These are phyloP conservation scores for Orthosia cruda DNA, from an alignment of 2,888 invertebrate genomes.

Conservation along the genomic window DNA sequence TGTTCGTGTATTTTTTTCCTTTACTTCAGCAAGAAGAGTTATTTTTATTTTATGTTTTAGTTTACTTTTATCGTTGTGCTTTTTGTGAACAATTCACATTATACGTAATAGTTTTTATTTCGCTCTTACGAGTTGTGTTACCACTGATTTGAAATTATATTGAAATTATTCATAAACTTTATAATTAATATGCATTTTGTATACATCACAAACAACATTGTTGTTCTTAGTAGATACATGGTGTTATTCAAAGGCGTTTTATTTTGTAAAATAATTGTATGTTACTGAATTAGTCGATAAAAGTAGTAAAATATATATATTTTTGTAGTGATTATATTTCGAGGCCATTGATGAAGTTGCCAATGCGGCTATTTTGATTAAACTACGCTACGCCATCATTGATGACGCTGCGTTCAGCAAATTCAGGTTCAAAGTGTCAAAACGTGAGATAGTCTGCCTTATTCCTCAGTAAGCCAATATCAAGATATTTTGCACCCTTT, in stretches of 20 bases:
- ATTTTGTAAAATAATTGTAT: conserved; percentile 9
- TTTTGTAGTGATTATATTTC: conserved; percentile 50
- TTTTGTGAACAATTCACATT: conserved; percentile 50
- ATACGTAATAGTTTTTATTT: conserved; percentile 65
- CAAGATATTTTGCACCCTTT: neutral
- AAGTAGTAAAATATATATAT: conserved; percentile 28
- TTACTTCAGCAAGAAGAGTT: conserved; percentile 18
- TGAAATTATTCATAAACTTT: conserved; percentile 55
- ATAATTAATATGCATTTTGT: conserved; percentile 55
- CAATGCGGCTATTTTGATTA: neutral
- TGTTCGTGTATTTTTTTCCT: neutral
- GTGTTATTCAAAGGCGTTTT: conserved; percentile 51
- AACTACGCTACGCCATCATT: too few species aligned
- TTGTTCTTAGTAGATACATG: conserved; percentile 34
- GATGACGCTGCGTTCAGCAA: neutral
- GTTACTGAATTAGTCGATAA: neutral
- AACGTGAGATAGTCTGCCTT: neutral
- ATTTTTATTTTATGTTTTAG: conserved; percentile 31
- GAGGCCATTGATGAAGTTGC: neutral
- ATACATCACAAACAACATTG: conserved; percentile 51
- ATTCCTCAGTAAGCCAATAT: neutral
- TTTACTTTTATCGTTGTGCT: conserved; percentile 46
- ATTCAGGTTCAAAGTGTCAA: neutral
- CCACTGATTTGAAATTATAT: conserved; percentile 67
- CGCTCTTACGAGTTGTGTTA: conserved; percentile 70